Percentiles rank a stretch among this genome's conserved stretches.
Evolutionary conservation across 2,888 invertebrate species (phyloP).

Genomic region (Phengaris arion): DNA sequence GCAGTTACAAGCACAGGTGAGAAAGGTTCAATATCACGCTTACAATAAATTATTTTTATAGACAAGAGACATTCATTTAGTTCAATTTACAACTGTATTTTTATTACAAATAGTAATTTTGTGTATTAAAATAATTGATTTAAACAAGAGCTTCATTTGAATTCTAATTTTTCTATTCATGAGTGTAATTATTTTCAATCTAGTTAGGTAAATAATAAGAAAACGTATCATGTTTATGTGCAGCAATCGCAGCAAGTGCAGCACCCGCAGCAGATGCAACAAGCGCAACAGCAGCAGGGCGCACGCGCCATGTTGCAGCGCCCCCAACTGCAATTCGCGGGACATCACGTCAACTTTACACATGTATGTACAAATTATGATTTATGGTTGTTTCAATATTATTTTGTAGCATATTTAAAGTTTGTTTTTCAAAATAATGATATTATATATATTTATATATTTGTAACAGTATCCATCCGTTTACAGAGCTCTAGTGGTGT

Average conservation of each 20-base stretch:
- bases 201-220: background rate
- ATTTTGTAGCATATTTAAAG: background rate
- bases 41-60: too few species aligned
- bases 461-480: background rate
- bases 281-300: conserved; percentile 31
- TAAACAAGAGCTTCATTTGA: too few species aligned
- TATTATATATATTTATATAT: background rate
- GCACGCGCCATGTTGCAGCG: conserved; percentile 48
- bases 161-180: too few species aligned
- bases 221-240: background rate
- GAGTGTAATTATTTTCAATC: background rate
- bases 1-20: conserved; percentile 55
- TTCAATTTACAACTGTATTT: too few species aligned
- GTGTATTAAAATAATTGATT: too few species aligned
- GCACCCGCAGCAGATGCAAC: conserved; percentile 32
- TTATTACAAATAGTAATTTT: too few species aligned
- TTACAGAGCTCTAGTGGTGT: conserved; percentile 38
- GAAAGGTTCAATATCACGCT: background rate
- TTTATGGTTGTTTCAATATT: conserved; percentile 14
- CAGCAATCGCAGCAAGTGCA: conserved; percentile 28
- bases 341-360: conserved; percentile 64
- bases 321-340: conserved; percentile 62
- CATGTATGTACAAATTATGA: conserved; percentile 51
- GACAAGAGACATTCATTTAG: too few species aligned
- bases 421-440: too few species aligned